phyloP scores from a whole-genome alignment of 2,797 vertebrate genomes.

The Sebastiscus albofasciatus region DNA sequence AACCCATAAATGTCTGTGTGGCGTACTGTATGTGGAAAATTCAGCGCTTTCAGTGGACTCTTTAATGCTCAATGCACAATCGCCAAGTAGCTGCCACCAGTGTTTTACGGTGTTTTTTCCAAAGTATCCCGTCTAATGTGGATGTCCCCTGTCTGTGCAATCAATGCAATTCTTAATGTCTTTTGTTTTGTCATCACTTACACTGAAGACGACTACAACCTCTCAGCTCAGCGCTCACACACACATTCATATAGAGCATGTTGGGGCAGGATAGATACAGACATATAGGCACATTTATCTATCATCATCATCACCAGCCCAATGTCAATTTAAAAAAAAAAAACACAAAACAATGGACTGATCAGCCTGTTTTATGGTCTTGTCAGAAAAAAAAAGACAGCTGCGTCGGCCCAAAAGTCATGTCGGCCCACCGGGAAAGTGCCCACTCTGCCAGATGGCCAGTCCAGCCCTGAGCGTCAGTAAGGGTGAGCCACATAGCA shows the following conservation, averaged over 20 bases:
- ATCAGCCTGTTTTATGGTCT: background rate
- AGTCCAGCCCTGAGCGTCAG: background rate
- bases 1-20: background rate
- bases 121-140: background rate
- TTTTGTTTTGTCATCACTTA: background rate
- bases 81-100: background rate
- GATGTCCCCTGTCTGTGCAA: background rate
- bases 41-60: background rate
- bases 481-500: background rate
- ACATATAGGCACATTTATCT: background rate
- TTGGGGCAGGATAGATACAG: background rate
- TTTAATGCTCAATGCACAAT: background rate
- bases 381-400: background rate
- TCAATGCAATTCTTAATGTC: background rate
- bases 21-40: background rate
- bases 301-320: too few relatives aligned
- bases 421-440: background rate
- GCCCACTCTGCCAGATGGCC: background rate
- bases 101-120: background rate
- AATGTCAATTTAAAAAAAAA: too few relatives aligned
- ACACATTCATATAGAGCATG: background rate
- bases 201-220: background rate
- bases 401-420: background rate
- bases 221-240: background rate
- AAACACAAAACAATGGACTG: background rate